Evolutionary conservation across 1,140 invertebrate genomes (phyloP).

Genomic region (Holotrichia oblita): DNA sequence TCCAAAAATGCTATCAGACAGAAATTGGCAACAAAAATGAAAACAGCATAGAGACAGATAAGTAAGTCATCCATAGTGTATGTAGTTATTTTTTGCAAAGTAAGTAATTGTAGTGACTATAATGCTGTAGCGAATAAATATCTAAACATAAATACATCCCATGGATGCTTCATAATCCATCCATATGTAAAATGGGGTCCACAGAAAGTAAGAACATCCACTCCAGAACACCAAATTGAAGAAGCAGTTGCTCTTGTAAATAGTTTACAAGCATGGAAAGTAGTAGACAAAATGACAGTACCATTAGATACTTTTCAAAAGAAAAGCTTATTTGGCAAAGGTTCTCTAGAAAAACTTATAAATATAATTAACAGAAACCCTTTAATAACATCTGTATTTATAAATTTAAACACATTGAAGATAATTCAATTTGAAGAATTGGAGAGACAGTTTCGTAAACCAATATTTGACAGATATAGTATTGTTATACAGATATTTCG

Average conservation of each 20-base stretch:
- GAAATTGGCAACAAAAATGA: background rate
- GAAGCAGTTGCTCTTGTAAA: constrained; percentile 79
- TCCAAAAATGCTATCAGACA: background rate
- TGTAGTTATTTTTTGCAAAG: background rate
- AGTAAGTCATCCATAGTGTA: background rate
- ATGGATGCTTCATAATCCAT: constrained; percentile 72
- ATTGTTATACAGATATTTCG: constrained; percentile 89
- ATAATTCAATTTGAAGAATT: constrained; percentile 71
- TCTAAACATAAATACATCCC: constrained; percentile 57
- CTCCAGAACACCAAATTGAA: constrained; percentile 72
- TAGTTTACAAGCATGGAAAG: constrained; percentile 77
- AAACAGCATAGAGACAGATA: constrained; percentile 16
- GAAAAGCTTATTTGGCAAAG: constrained; percentile 73
- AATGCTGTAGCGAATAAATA: constrained; percentile 60
- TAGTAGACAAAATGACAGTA: constrained; percentile 69
- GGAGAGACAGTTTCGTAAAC: constrained; percentile 69
- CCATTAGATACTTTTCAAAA: constrained; percentile 68
- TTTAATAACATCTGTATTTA: constrained; percentile 75
- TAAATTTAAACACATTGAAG: constrained; percentile 76
- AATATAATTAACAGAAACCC: constrained; percentile 54
- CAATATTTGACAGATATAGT: constrained; percentile 83
- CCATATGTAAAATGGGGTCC: constrained; percentile 81
- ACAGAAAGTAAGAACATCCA: constrained; percentile 66
- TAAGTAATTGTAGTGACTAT: constrained; percentile 58
- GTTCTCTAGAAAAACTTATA: constrained; percentile 71